A percentile compares a stretch with the other conserved stretches of the same genome.
Evolutionary conservation across 2,888 invertebrate genomes (phyloP).

Genomic region (Ichneumoninae sp.): DNA sequence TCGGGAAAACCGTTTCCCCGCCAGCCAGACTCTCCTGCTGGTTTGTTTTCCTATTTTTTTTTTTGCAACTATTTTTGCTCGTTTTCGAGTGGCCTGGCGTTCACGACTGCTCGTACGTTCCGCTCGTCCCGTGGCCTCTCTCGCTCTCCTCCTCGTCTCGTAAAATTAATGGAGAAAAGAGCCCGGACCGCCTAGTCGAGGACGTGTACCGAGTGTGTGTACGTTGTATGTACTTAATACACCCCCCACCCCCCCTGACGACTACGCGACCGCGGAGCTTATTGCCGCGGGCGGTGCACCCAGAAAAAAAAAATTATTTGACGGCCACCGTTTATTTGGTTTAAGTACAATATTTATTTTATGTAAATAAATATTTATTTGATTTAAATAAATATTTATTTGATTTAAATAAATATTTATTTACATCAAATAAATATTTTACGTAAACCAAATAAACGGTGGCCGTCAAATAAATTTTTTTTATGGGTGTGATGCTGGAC

Average conservation of each 20-base stretch:
- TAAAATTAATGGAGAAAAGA: constrained; percentile 67
- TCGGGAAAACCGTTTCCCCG: constrained; percentile 58
- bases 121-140: constrained; percentile 1
- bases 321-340: too few relatives aligned
- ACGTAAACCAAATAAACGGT: too few relatives aligned
- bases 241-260: neutral
- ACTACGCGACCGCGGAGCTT: constrained; percentile 35
- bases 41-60: constrained; percentile 3
- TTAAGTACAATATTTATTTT: too few relatives aligned
- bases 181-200: constrained; percentile 49
- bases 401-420: too few relatives aligned
- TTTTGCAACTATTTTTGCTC: constrained; percentile 41
- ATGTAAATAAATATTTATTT: too few relatives aligned
- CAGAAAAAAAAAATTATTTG: too few relatives aligned
- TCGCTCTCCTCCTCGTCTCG: constrained; percentile 47
- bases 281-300: constrained; percentile 35
- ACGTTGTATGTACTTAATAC: constrained; percentile 38
- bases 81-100: constrained; percentile 60
- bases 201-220: constrained; percentile 41
- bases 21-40: constrained; percentile 40
- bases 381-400: too few relatives aligned
- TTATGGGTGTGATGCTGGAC: too few relatives aligned
- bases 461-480: too few relatives aligned
- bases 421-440: too few relatives aligned
- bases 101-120: constrained; percentile 40